These are phyloP conservation scores for Oreochromis spilurus DNA, from an alignment of 2,113 vertebrate species.

Conservation along the genomic window DNA sequence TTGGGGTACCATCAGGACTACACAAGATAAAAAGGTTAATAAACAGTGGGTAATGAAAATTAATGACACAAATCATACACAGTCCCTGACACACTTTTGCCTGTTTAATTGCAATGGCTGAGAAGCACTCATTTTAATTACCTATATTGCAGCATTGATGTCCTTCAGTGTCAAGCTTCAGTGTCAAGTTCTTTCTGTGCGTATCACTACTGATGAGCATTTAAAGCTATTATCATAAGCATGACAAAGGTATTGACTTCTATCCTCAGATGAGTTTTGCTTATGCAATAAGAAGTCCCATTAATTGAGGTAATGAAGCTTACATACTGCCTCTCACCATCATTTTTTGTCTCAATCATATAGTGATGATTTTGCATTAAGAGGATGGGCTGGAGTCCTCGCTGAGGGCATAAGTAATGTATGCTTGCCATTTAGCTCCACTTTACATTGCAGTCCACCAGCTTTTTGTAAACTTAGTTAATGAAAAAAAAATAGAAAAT, in stretches of 20 bases:
- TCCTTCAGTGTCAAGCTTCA: constrained; percentile 57
- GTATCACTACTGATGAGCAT: constrained; percentile 48
- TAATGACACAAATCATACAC: constrained; percentile 67
- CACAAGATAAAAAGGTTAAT: constrained; percentile 64
- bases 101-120: constrained; percentile 57
- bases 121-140: constrained; percentile 58
- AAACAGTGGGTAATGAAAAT: constrained; percentile 66
- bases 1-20: neutral
- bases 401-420: constrained; percentile 29
- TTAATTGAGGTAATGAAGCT: constrained; percentile 72
- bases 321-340: constrained; percentile 51
- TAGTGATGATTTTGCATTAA: constrained; percentile 60
- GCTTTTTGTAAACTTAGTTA: neutral
- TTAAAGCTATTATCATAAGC: constrained; percentile 59
- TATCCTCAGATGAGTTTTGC: constrained; percentile 63
- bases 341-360: constrained; percentile 59
- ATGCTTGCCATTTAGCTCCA: constrained; percentile 1
- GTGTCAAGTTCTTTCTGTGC: constrained; percentile 36
- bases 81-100: constrained; percentile 57
- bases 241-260: constrained; percentile 68
- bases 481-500: neutral
- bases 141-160: constrained; percentile 52
- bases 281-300: constrained; percentile 64
- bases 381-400: constrained; percentile 30
- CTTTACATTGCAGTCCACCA: neutral